A percentile compares a stretch with the other conserved stretches of the same genome.
These are phyloP conservation scores for Platycercus adscitus DNA, from an alignment of 2,113 vertebrate species.

Conservation along the genomic window DNA sequence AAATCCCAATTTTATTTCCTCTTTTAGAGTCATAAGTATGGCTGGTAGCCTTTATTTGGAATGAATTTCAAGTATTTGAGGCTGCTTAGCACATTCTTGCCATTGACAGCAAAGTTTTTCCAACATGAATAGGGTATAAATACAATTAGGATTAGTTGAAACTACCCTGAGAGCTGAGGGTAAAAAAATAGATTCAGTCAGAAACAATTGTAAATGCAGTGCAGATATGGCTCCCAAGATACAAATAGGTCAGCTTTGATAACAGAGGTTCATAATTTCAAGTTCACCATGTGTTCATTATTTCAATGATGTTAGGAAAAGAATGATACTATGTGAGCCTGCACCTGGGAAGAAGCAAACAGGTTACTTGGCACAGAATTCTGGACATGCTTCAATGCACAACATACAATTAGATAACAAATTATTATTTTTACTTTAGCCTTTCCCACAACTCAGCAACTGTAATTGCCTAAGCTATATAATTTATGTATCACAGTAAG, in stretches of 20 bases:
- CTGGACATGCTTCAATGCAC: not conserved
- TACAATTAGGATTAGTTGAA: not conserved
- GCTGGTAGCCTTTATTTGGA: not conserved
- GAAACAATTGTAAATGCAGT: not conserved
- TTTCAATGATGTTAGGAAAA: not conserved
- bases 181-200: not conserved
- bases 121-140: not conserved
- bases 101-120: not conserved
- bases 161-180: not conserved
- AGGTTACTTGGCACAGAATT: not conserved
- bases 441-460: not conserved
- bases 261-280: not conserved
- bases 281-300: not conserved
- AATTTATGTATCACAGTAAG: not conserved
- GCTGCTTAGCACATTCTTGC: not conserved
- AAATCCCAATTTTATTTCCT: not conserved
- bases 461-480: not conserved
- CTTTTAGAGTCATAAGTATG: not conserved
- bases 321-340: not conserved
- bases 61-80: not conserved
- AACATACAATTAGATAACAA: not conserved
- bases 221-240: not conserved
- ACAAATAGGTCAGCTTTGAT: not conserved
- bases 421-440: not conserved
- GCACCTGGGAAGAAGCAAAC: not conserved